Evolutionary conservation across 2,888 invertebrate species (phyloP), one percentile per base, ranked within the genome.

Genomic region (Ryuthela nishihirai): DNA sequence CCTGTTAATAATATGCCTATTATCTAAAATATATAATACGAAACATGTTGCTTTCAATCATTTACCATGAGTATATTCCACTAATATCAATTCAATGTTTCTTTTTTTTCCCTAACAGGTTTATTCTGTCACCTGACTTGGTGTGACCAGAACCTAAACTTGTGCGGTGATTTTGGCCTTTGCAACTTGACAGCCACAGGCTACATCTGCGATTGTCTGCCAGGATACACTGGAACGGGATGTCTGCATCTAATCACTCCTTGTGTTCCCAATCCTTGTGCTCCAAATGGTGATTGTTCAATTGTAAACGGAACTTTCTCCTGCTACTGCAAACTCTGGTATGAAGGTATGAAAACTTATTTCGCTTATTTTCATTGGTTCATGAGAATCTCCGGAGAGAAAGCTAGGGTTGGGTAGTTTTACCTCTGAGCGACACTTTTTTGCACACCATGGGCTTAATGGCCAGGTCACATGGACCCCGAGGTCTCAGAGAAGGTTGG

Each of bases 301-400:
- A 75, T 82, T 10, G 82, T 82, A 26, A 71, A 71, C 45, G 71
- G 71, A 26, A 78, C 80, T 0, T 86, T 83, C 70, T 75, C 80
- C 53, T 88, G 89, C 71, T 79, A 81, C 66, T 82, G 89, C 70
- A 84, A 85, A 69, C 85, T 85, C 0, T 86, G 85, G 75, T 85
- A 83, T 82, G 82, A 82, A 71, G 85, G 85, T 76, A 65, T 65
- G 67, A 34, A 35, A 25, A 10, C 24, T 17, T 32, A 15, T 46
- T n/a, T n/a, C n/a, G n/a, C n/a, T n/a, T n/a, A n/a, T n/a, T n/a
- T n/a, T n/a, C n/a, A n/a, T n/a, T n/a, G n/a, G n/a, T n/a, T n/a
- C n/a, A n/a, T n/a, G n/a, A n/a, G n/a, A n/a, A n/a, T n/a, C n/a
- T n/a, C n/a, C n/a, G n/a, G n/a, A n/a, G n/a, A n/a, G n/a, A n/a